Conservation (phyloP, 2,888 invertebrate genomes). For the Salpingus planirostris region DNA sequence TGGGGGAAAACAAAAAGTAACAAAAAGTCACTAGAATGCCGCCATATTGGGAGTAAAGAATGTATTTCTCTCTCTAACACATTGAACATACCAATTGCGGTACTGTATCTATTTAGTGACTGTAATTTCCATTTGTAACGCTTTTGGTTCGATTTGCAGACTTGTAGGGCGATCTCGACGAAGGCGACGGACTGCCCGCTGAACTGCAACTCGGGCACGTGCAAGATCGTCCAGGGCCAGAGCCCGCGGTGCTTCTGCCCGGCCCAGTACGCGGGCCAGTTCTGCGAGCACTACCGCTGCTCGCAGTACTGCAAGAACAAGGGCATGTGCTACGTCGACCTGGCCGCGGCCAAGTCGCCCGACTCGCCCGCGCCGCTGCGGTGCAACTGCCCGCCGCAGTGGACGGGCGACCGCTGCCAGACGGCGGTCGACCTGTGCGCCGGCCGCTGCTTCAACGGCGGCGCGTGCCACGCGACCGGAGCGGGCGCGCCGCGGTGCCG, state of each 20-base stretch:
- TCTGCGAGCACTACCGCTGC: constrained; percentile 62
- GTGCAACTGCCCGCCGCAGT: constrained; percentile 54
- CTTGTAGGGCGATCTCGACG: constrained; percentile 29
- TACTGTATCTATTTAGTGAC: too few relatives aligned
- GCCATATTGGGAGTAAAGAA: too few relatives aligned
- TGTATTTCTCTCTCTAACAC: too few relatives aligned
- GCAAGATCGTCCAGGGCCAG: constrained; percentile 43
- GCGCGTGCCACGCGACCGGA: constrained; percentile 45
- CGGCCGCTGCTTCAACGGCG: constrained; percentile 51
- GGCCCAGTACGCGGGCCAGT: constrained; percentile 53
- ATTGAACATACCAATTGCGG: too few relatives aligned
- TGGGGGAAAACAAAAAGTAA: too few relatives aligned
- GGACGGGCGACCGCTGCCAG: constrained; percentile 59
- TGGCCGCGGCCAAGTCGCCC: constrained; percentile 24
- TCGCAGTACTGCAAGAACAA: constrained; percentile 59
- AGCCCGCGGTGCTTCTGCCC: constrained; percentile 57
- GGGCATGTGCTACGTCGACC: constrained; percentile 47
- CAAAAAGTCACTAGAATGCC: too few relatives aligned
- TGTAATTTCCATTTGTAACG: too few relatives aligned
- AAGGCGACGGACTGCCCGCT: constrained; percentile 42
- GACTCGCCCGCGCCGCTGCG: constrained; percentile 32
- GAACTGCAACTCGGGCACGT: constrained; percentile 53
- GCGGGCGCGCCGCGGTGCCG: constrained; percentile 38
- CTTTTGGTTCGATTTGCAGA: constrained; percentile 43
- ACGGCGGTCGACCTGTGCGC: constrained; percentile 49